Evolutionary conservation across 2,888 invertebrate species (phyloP), one percentile per base, ranked within the genome.

Genomic region (Drosophila sordidula): DNA sequence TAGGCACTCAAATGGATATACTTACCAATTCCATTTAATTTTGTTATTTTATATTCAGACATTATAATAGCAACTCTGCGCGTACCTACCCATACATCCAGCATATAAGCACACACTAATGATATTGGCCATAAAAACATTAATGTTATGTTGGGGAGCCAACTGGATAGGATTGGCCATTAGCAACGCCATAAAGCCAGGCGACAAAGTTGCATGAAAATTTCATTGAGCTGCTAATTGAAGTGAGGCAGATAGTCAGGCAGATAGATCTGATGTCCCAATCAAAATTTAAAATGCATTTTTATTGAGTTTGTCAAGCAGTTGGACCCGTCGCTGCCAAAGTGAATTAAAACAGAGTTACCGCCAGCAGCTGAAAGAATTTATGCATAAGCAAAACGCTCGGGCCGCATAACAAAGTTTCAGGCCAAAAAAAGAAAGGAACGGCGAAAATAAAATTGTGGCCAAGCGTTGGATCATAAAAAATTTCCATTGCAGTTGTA

Each of bases 401-500:
- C 54, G 38, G 52, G 14, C 36, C 32, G 46, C 50, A 59, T 42
- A 50, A 73, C 59, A 66, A 75, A 56, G 49, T 57, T 57, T n/a
- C 39, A 47, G 22, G 22, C 55, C 54, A 44, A 26, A 26, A 42
- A 5, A 32, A 54, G 29, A 46, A 41, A 32, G 11, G 11, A 36
- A 51, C 26, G 26, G 38, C 16, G 41, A 34, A 66, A 72, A 64
- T 56, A 62, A 69, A 70, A 78, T 74, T 70, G 78, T 80, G 70
- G 49, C 50, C 74, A 68, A 71, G 74, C 65, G 83, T 45, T 45
- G 70, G 52, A 67, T 86, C 78, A 71, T 83, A 83, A 87, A 83
- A 87, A 83, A 73, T 81, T 42, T 66, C 38, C 82, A 75, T 75
- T 75, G 85, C 75, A 72, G 87, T 70, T 83, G 85, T 84, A 85